phyloP scores from a whole-genome alignment of 1,140 invertebrate genomes.

The Daktulosphaira vitifoliae region DNA sequence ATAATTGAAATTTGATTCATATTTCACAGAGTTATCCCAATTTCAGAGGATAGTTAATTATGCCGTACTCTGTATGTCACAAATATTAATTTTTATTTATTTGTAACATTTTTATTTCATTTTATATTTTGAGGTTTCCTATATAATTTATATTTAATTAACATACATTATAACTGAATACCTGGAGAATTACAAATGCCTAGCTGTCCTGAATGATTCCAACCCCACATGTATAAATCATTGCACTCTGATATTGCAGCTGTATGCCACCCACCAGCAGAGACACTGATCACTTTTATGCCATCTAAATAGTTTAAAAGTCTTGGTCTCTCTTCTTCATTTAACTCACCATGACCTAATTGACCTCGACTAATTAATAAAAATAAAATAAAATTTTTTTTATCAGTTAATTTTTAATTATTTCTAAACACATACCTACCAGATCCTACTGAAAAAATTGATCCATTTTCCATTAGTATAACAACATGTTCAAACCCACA shows the following conservation, averaged over 20 bases:
- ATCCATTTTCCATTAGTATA: constrained; percentile 59
- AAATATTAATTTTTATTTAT: no score
- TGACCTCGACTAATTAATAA: constrained; percentile 63
- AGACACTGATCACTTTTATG: constrained; percentile 54
- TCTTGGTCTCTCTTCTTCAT: constrained; percentile 52
- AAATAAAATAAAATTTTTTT: constrained; percentile 19
- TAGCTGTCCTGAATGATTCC: constrained; percentile 74
- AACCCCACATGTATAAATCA: constrained; percentile 72
- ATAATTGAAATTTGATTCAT: no score
- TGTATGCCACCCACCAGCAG: constrained; percentile 77
- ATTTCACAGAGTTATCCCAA: no score
- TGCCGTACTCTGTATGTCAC: no score
- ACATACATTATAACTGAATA: not conserved
- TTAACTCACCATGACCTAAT: constrained; percentile 64
- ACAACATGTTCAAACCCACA: constrained; percentile 74
- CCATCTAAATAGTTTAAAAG: constrained; percentile 64
- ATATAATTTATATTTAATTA: no score
- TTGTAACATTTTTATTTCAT: no score
- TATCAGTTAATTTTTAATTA: constrained; percentile 26
- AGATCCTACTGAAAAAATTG: constrained; percentile 68
- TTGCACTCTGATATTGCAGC: constrained; percentile 58
- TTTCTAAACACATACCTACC: constrained; percentile 54
- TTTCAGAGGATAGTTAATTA: no score
- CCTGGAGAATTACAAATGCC: constrained; percentile 49
- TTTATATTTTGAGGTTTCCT: no score